Percentiles rank a stretch among this genome's conserved stretches.
Evolutionary conservation across 2,797 vertebrate species (phyloP).

Genomic region (Chaetodon trifasciatus): DNA sequence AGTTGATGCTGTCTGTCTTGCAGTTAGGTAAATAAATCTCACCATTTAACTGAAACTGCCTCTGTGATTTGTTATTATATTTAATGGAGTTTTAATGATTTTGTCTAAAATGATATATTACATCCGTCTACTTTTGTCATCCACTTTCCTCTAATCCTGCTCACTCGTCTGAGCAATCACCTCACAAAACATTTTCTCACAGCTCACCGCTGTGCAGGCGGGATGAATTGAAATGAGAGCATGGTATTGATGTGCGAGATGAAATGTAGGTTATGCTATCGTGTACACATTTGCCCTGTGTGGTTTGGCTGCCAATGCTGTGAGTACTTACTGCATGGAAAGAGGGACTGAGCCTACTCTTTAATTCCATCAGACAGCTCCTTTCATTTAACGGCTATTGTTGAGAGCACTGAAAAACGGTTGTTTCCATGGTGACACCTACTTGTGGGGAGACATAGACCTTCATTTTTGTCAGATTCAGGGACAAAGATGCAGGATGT

Average conservation of each 20-base stretch:
- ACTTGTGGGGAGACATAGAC: conserved; percentile 76
- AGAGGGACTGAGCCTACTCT: conserved; percentile 69
- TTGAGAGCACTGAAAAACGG: conserved; percentile 78
- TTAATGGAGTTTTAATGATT: neutral
- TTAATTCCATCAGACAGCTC: conserved; percentile 79
- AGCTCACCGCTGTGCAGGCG: conserved; percentile 5
- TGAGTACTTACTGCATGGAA: conserved; percentile 49
- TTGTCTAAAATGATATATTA: neutral
- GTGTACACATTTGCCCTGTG: conserved; percentile 45
- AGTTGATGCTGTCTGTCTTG: conserved; percentile 79
- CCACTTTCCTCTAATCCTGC: neutral
- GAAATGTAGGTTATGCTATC: conserved; percentile 51
- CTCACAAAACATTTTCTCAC: conserved; percentile 15
- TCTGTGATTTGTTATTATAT: conserved; percentile 46
- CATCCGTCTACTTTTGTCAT: conserved; percentile 1
- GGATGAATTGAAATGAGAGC: conserved; percentile 33
- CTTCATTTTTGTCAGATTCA: conserved; percentile 80
- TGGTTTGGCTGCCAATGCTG: conserved; percentile 38
- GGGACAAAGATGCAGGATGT: conserved; percentile 71
- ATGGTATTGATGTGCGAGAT: conserved; percentile 12
- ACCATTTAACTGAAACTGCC: conserved; percentile 62
- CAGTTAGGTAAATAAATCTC: conserved; percentile 83
- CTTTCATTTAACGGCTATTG: conserved; percentile 82
- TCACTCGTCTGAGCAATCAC: neutral
- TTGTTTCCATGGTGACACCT: conserved; percentile 87